Evolutionary conservation across 2,888 invertebrate species (phyloP).

Genomic region (Syrphus vitripennis): DNA sequence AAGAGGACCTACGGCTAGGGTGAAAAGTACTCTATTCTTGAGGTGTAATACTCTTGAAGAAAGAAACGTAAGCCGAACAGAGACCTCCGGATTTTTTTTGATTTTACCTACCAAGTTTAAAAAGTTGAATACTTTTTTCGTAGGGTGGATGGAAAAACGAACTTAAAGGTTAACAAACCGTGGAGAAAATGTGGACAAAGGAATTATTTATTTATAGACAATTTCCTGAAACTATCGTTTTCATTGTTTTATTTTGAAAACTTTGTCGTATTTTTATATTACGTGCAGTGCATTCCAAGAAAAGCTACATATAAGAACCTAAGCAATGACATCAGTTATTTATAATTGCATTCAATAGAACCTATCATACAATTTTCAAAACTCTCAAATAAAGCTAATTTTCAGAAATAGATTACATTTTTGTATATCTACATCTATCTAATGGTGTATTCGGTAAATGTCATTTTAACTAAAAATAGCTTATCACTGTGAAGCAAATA

Average conservation of each 20-base stretch:
- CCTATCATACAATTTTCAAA: background rate
- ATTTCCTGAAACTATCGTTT: background rate
- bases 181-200: no score
- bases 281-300: background rate
- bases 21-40: no score
- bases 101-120: no score
- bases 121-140: no score
- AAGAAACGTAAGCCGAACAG: no score
- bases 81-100: no score
- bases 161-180: no score
- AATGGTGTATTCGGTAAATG: background rate
- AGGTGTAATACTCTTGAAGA: no score
- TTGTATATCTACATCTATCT: background rate
- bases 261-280: background rate
- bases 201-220: no score
- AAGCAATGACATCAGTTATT: background rate
- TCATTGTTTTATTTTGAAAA: background rate
- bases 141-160: no score
- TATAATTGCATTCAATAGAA: background rate
- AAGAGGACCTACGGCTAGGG: no score
- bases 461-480: constrained; percentile 32
- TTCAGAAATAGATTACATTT: background rate
- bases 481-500: constrained; percentile 36
- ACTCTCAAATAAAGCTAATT: constrained; percentile 5
- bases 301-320: background rate